Conservation (phyloP, 2,888 invertebrate genomes). For the Phymatocera aterrima region DNA sequence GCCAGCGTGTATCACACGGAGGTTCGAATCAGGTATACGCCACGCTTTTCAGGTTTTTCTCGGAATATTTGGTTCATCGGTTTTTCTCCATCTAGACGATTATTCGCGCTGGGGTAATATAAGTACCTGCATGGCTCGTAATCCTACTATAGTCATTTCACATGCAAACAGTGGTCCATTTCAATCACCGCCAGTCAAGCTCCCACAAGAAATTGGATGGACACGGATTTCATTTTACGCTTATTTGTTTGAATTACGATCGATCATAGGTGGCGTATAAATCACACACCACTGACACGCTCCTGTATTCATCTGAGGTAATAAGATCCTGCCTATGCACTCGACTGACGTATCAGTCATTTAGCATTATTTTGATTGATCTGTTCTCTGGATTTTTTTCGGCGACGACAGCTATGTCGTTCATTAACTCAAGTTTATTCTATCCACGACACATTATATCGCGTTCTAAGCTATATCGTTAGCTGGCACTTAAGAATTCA, state of each 20-base stretch:
- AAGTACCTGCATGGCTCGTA: not conserved
- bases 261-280: constrained; percentile 35
- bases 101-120: constrained; percentile 26
- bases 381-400: constrained; percentile 31
- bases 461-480: not conserved
- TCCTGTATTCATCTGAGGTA: constrained; percentile 27
- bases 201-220: not conserved
- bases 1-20: constrained; percentile 5
- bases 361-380: constrained; percentile 39
- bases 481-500: not conserved
- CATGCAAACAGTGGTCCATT: not conserved
- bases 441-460: not conserved
- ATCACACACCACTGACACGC: constrained; percentile 36
- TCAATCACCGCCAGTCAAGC: not conserved
- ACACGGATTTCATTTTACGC: constrained; percentile 25
- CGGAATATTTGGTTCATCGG: not conserved
- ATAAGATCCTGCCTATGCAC: constrained; percentile 1
- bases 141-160: not conserved
- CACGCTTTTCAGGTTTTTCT: not conserved
- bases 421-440: not conserved
- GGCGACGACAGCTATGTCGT: not conserved
- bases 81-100: not conserved
- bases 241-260: constrained; percentile 41
- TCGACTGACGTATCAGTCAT: constrained; percentile 18
- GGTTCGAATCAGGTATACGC: not conserved